Evolutionary conservation across 2,113 vertebrate genomes (phyloP).

Genomic region (Herpailurus yagouaroundi): DNA sequence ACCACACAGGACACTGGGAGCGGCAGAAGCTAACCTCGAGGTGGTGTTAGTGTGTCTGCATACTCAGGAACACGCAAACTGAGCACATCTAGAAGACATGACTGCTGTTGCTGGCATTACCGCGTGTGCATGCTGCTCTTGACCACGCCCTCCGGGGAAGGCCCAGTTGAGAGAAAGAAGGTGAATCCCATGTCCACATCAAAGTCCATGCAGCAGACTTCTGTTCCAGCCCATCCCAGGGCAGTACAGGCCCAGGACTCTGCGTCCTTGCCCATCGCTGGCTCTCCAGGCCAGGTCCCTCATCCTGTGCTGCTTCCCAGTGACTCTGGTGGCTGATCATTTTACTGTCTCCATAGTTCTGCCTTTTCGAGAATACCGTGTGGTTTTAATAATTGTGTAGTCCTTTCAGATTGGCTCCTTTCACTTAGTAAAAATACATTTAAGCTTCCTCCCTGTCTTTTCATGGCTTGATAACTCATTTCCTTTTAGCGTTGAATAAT

Average conservation of each 20-base stretch:
- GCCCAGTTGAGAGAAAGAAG: not conserved
- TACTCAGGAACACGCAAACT: not conserved
- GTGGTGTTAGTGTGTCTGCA: accelerated
- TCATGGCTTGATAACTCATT: not conserved
- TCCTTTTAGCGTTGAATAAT: not conserved
- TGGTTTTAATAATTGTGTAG: not conserved
- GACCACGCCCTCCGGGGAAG: not conserved
- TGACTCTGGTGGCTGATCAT: not conserved
- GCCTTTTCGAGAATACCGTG: not conserved
- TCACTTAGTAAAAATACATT: not conserved
- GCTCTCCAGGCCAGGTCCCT: not conserved
- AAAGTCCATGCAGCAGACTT: not conserved
- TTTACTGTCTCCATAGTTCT: not conserved
- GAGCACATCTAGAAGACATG: not conserved
- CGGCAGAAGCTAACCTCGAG: not conserved
- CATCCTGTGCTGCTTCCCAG: too few species aligned
- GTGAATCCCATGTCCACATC: not conserved
- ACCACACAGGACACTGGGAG: not conserved
- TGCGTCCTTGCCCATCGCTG: accelerated
- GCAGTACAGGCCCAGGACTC: accelerated
- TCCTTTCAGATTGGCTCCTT: not conserved
- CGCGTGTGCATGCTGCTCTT: accelerated
- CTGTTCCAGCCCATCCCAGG: not conserved
- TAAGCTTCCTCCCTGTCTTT: not conserved
- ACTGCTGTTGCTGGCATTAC: too few species aligned